phyloP scores from a whole-genome alignment of 2,888 invertebrate species.

The Drosophila helvetica region DNA sequence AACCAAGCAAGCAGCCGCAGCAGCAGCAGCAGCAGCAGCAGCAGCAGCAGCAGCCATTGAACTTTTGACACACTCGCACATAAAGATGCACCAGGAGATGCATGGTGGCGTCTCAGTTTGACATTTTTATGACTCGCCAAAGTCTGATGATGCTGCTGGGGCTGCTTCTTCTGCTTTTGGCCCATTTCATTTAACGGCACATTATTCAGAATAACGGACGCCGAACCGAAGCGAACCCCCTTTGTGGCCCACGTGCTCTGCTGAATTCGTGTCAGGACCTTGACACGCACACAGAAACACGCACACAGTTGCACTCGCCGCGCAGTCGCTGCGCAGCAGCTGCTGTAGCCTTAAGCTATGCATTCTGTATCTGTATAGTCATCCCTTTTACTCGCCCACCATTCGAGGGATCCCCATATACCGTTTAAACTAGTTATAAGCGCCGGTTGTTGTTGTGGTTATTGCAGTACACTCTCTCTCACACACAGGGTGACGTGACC shows the following conservation, averaged over 20 bases:
- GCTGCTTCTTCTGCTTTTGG: conserved; percentile 1
- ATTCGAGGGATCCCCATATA: conserved; percentile 19
- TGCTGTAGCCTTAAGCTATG: conserved; percentile 48
- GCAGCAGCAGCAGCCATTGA: background rate
- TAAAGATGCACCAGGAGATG: background rate
- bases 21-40: background rate
- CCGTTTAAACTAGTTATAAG: conserved; percentile 46
- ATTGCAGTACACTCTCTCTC: conserved; percentile 23
- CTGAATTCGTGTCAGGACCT: conserved; percentile 69
- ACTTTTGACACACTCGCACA: background rate
- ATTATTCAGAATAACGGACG: conserved; percentile 39
- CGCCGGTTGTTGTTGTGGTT: conserved; percentile 62
- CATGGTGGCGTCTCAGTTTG: conserved; percentile 23
- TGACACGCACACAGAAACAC: conserved; percentile 47
- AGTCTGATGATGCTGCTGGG: conserved; percentile 10
- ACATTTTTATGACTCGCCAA: conserved; percentile 18
- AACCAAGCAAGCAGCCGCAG: background rate
- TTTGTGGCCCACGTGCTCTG: conserved; percentile 41
- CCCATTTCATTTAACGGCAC: conserved; percentile 45
- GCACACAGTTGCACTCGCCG: conserved; percentile 14
- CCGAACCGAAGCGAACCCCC: conserved; percentile 45
- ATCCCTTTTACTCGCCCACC: conserved; percentile 18
- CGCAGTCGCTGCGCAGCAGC: background rate
- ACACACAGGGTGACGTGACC: background rate
- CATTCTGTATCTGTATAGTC: conserved; percentile 34